Base-by-base conservation (phyloP, 2,797 vertebrate species). In the Chaetophractus vellerosus region DNA sequence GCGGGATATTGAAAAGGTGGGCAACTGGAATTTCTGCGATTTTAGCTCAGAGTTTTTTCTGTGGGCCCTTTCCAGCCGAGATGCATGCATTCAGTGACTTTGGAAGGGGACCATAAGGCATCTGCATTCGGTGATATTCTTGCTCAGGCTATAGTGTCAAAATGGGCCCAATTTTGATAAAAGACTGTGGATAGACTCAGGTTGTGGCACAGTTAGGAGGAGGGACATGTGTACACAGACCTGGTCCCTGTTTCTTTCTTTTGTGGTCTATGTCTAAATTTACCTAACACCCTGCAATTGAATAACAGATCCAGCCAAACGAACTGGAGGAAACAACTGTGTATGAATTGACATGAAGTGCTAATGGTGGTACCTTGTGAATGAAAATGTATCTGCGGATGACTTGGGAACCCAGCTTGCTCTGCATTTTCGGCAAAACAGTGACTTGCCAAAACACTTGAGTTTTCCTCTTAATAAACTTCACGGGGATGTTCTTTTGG, bases 391-490 rank as follows among this genome's bases (percentile, higher is more conserved):
- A 66, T 96, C 5, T 21, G 93, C 97, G 91, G 94, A 90, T 86
- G 91, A 81, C 50, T n/a, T 83, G 36, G 86, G 57, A 86, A 95
- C 28, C n/a, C 75, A 31, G 55, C 11, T 41, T 33, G 91, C 89
- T 80, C 74, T 85, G 80, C 72, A 36, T 61, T 79, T 74, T 36
- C 11, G 64, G 48, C 75, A 93, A 94, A 92, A 52, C 36, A 93
- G 19, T 97, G 95, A 97, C 92, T 97, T 97, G 95, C 94, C 91
- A 94, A 93, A 0, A 45, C 59, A 96, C 15, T 57, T 36, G 9
- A 61, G 81, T 93, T 97, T 96, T 92, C 72, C 71, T 97, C 92
- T 97, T 87, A 93, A 97, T 91, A 94, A 86, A 96, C 94, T 95
- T 96, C 89, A 86, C 31, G 81, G 66, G 19, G 85, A 50, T 95